phyloP scores from a whole-genome alignment of 2,888 invertebrate species.

The Acanthosepion pharaonis region DNA sequence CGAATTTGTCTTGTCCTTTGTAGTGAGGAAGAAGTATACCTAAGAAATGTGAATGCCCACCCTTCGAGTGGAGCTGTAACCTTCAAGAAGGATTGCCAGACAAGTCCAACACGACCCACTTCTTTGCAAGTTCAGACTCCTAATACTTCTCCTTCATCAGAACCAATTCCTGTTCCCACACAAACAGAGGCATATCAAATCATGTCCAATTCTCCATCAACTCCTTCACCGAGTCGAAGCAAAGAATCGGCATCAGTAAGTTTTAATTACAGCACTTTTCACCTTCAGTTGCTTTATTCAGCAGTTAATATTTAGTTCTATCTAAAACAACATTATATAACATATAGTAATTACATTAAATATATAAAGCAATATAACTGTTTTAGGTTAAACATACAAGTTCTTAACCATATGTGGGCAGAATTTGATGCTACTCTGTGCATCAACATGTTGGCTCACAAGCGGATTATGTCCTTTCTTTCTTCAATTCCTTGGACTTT shows the following conservation, averaged over 20 bases:
- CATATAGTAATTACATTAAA: no score
- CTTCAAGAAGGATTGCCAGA: conserved; percentile 59
- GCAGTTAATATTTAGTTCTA: no score
- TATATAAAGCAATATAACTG: no score
- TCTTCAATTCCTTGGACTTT: no score
- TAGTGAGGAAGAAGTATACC: conserved; percentile 52
- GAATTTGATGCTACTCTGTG: no score
- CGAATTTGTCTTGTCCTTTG: conserved; percentile 43
- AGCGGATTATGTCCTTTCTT: no score
- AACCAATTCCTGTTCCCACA: conserved; percentile 85
- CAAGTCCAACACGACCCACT: conserved; percentile 61
- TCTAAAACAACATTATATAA: no score
- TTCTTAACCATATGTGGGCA: no score
- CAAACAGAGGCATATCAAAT: conserved; percentile 78
- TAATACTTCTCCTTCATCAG: conserved; percentile 73
- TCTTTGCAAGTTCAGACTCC: conserved; percentile 60
- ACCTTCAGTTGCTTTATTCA: no score
- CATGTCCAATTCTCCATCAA: conserved; percentile 63
- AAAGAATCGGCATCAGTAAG: conserved; percentile 47
- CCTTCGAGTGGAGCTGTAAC: conserved; percentile 59
- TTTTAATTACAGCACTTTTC: background rate
- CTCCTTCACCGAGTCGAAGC: conserved; percentile 44
- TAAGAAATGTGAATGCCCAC: conserved; percentile 58
- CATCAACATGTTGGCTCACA: no score
- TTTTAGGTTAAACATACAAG: no score